phyloP scores from a whole-genome alignment of 2,888 invertebrate genomes.

The Lamellibrachia columna region DNA sequence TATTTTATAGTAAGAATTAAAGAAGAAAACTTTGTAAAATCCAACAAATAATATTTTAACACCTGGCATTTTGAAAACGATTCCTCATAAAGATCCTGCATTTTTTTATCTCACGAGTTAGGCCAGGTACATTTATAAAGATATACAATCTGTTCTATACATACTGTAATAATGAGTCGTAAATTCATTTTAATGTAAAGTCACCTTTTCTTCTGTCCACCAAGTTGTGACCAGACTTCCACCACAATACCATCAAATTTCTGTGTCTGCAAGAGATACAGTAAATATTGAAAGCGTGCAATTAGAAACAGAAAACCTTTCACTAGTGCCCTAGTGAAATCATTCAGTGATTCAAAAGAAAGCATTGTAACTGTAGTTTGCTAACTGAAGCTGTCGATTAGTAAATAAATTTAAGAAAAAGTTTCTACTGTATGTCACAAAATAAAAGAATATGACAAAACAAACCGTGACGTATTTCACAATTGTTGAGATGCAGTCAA shows the following conservation, averaged over 20 bases:
- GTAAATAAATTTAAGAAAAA: conserved; percentile 20
- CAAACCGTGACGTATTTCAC: conserved; percentile 71
- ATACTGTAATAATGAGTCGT: neutral
- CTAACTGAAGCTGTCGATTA: too few species aligned
- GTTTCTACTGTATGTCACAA: conserved; percentile 20
- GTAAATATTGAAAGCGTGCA: neutral
- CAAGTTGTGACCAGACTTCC: conserved; percentile 89
- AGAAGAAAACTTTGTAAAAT: too few species aligned
- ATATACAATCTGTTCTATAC: too few species aligned
- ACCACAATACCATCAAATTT: conserved; percentile 89
- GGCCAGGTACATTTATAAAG: neutral
- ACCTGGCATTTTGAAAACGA: neutral
- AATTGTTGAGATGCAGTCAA: conserved; percentile 76
- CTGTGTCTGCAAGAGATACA: conserved; percentile 73
- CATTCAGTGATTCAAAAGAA: too few species aligned
- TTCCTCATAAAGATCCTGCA: neutral
- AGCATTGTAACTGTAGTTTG: too few species aligned
- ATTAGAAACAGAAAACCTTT: too few species aligned
- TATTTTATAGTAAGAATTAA: too few species aligned
- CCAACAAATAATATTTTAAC: neutral
- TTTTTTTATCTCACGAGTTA: neutral
- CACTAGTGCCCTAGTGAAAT: too few species aligned
- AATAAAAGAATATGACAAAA: neutral
- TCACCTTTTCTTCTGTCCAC: conserved; percentile 69
- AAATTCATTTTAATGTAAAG: conserved; percentile 24